Evolutionary conservation across 2,888 invertebrate species (phyloP).

Genomic region (Endomychus coccineus): DNA sequence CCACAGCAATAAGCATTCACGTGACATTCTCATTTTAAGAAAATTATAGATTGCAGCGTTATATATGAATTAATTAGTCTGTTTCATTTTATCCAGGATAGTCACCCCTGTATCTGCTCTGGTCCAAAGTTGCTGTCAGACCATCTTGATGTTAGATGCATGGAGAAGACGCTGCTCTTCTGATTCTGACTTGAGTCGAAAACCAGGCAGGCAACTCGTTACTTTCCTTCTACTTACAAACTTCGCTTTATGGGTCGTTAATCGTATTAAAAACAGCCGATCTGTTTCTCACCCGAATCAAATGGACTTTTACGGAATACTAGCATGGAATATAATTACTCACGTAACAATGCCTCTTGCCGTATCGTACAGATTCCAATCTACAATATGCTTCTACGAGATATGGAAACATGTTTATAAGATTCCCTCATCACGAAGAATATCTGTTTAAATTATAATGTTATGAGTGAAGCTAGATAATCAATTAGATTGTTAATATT

Average conservation of each 20-base stretch:
- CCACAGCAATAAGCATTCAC: too few species aligned
- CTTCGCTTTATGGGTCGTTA: conserved; percentile 76
- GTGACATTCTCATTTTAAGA: too few species aligned
- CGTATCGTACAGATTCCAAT: conserved; percentile 82
- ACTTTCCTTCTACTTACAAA: conserved; percentile 73
- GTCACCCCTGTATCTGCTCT: conserved; percentile 64
- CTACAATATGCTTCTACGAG: conserved; percentile 82
- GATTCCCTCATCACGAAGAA: conserved; percentile 14
- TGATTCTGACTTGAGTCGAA: conserved; percentile 57
- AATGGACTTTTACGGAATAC: conserved; percentile 69
- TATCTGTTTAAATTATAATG: too few species aligned
- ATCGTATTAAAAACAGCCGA: conserved; percentile 71
- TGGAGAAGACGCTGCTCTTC: conserved; percentile 66
- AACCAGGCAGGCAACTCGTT: conserved; percentile 75
- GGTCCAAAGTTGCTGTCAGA: conserved; percentile 69
- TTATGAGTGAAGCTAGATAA: too few species aligned
- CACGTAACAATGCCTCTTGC: conserved; percentile 80
- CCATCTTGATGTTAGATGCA: conserved; percentile 63
- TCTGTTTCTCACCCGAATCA: conserved; percentile 76
- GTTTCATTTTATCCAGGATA: conserved; percentile 40
- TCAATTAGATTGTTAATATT: too few species aligned
- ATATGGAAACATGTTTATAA: conserved; percentile 87
- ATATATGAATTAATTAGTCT: background rate
- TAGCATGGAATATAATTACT: conserved; percentile 84
- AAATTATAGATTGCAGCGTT: too few species aligned